A percentile compares a stretch with the other conserved stretches of the same genome.
Evolutionary conservation across 2,888 invertebrate species (phyloP).

Genomic region (Drosophila tanythrix): DNA sequence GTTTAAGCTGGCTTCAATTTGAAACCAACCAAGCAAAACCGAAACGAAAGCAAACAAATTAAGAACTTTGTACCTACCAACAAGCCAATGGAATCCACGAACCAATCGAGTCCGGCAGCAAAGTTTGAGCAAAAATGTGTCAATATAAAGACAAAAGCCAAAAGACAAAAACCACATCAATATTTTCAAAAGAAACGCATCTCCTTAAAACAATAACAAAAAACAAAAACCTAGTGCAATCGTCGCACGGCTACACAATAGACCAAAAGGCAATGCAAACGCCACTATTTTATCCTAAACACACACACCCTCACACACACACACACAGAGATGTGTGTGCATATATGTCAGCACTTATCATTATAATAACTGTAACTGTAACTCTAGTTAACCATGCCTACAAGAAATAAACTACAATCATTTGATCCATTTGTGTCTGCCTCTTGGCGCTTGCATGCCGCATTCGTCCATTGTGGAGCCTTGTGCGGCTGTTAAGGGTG

Average conservation of each 20-base stretch:
- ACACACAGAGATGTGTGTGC: constrained; percentile 12
- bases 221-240: constrained; percentile 78
- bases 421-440: constrained; percentile 30
- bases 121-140: constrained; percentile 85
- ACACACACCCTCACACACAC: not conserved
- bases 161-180: constrained; percentile 38
- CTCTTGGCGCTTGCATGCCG: constrained; percentile 57
- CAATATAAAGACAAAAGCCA: constrained; percentile 83
- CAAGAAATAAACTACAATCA: constrained; percentile 23
- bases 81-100: constrained; percentile 49
- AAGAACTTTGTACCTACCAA: constrained; percentile 47
- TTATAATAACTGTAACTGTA: constrained; percentile 29
- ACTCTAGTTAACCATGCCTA: constrained; percentile 30
- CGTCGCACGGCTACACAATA: constrained; percentile 80
- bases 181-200: constrained; percentile 21
- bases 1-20: not conserved
- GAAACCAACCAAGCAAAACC: constrained; percentile 8
- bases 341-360: constrained; percentile 35
- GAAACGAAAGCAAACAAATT: constrained; percentile 2
- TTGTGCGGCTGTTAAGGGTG: constrained; percentile 61
- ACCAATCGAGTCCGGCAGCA: constrained; percentile 84
- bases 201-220: constrained; percentile 53
- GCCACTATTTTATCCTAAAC: constrained; percentile 21
- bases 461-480: constrained; percentile 76
- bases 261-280: constrained; percentile 74